A percentile compares a stretch with the other conserved stretches of the same genome.
phyloP scores from a whole-genome alignment of 2,888 invertebrate genomes.

The Drosophila acutilabella region DNA sequence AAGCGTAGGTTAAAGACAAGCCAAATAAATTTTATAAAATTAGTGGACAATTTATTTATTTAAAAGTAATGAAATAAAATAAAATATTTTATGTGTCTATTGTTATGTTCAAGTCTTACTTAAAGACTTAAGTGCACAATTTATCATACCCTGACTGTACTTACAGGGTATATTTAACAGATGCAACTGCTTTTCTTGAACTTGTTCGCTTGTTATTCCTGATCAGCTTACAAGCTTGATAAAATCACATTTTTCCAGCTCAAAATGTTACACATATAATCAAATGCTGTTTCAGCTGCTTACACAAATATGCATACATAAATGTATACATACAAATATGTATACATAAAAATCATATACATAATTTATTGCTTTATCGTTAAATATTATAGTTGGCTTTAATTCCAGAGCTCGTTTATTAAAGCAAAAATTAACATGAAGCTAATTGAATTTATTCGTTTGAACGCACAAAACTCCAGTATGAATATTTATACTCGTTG shows the following conservation, averaged over 20 bases:
- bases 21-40: too few species aligned
- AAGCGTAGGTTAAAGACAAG: too few species aligned
- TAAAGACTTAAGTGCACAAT: too few species aligned
- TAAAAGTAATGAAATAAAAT: too few species aligned
- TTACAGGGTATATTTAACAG: conserved; percentile 13
- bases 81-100: too few species aligned
- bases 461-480: conserved; percentile 45
- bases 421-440: conserved; percentile 61
- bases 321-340: not conserved
- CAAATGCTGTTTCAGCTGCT: conserved; percentile 22
- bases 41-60: too few species aligned
- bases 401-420: conserved; percentile 30
- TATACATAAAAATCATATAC: not conserved
- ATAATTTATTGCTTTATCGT: not conserved
- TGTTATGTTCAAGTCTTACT: too few species aligned
- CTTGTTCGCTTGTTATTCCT: conserved; percentile 4
- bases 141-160: not conserved
- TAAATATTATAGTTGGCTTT: conserved; percentile 1
- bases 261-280: conserved; percentile 6
- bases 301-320: not conserved
- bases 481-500: conserved; percentile 38
- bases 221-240: conserved; percentile 14
- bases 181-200: not conserved
- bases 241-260: conserved; percentile 7
- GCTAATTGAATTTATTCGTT: conserved; percentile 66